Evolutionary conservation across 2,113 vertebrate genomes (phyloP).

Genomic region (Atrichornis clamosus): DNA sequence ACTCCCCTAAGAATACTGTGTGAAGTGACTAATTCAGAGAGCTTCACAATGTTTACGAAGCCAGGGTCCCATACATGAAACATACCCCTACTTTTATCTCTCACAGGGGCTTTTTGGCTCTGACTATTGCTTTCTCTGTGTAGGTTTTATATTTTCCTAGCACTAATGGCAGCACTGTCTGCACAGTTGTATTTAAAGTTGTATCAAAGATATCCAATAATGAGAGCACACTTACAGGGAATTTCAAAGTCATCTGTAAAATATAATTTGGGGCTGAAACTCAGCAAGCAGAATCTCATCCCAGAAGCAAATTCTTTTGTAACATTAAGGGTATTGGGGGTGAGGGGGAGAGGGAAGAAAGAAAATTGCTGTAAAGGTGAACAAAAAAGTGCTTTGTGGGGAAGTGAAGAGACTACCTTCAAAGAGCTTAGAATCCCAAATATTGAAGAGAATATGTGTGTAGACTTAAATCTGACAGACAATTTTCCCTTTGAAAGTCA

Average conservation of each 20-base stretch:
- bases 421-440: slow-evolving; percentile 52
- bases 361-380: slow-evolving; percentile 52
- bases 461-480: slow-evolving; percentile 17
- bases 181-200: slow-evolving; percentile 45
- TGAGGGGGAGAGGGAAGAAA: background rate
- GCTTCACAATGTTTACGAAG: slow-evolving; percentile 1
- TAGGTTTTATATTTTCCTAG: slow-evolving; percentile 25
- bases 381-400: slow-evolving; percentile 58
- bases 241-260: slow-evolving; percentile 59
- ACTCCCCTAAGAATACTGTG: background rate
- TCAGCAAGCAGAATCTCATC: slow-evolving; percentile 54
- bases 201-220: slow-evolving; percentile 43
- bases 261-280: slow-evolving; percentile 47
- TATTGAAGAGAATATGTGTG: slow-evolving; percentile 20
- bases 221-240: slow-evolving; percentile 37
- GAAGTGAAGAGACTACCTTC: slow-evolving; percentile 56
- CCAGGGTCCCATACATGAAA: background rate
- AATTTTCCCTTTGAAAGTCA: slow-evolving; percentile 36
- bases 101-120: background rate
- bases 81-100: background rate
- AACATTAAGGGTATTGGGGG: background rate
- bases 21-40: slow-evolving; percentile 34
- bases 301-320: slow-evolving; percentile 56
- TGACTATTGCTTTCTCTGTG: background rate
- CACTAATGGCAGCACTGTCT: background rate